These are phyloP conservation scores for Vollenhovia emeryi DNA, from an alignment of 1,140 invertebrate species.

Conservation along the genomic window DNA sequence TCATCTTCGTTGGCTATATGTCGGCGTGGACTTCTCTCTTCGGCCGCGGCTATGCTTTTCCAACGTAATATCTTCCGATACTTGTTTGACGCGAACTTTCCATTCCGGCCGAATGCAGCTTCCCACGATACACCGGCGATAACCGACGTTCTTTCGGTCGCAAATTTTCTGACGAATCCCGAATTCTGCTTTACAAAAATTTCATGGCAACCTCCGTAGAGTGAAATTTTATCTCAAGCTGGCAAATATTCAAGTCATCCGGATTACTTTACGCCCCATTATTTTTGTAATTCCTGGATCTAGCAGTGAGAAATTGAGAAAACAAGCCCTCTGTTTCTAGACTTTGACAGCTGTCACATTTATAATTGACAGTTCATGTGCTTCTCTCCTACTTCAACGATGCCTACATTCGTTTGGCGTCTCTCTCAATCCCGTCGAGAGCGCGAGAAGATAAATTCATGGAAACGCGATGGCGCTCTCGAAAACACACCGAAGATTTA, in stretches of 20 bases:
- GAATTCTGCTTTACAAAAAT: background rate
- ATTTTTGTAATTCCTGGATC: no score
- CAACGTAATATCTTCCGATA: conserved; percentile 52
- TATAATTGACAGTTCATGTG: background rate
- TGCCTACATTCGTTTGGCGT: background rate
- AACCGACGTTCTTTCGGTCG: conserved; percentile 8
- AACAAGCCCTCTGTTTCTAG: background rate
- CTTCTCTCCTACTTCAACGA: background rate
- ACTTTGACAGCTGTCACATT: background rate
- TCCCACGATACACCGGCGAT: conserved; percentile 34
- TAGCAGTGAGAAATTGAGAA: background rate
- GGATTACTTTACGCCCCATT: background rate
- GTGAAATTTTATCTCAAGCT: background rate
- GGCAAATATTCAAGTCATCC: background rate
- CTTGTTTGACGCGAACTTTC: conserved; percentile 43
- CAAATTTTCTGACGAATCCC: conserved; percentile 23
- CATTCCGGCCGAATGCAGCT: conserved; percentile 32
- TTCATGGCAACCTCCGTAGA: no score
- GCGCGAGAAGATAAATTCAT: background rate
- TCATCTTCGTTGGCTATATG: conserved; percentile 49
- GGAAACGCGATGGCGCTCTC: background rate
- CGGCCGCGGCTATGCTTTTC: conserved; percentile 32
- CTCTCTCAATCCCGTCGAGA: background rate
- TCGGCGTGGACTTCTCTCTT: conserved; percentile 46
- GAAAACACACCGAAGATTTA: conserved; percentile 31